These are phyloP conservation scores for Rambutsinella grinnellia DNA, from an alignment of 2,888 invertebrate genomes.

Conservation along the genomic window DNA sequence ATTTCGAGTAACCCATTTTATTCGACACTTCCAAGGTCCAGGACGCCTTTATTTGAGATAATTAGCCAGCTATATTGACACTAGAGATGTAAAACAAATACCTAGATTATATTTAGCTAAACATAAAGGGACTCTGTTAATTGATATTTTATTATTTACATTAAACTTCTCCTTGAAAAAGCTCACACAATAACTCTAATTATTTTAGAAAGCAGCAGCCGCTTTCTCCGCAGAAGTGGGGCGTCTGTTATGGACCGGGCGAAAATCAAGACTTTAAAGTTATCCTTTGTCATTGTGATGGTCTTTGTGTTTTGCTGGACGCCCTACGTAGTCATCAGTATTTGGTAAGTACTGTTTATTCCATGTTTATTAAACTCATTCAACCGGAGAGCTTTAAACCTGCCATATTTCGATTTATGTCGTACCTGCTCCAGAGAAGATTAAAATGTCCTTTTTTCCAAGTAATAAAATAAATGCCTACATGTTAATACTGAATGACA, in stretches of 20 bases:
- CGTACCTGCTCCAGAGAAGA: no score
- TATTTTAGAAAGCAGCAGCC: slow-evolving; percentile 29
- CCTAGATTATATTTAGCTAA: neutral
- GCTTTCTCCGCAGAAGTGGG: slow-evolving; percentile 61
- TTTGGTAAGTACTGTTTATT: slow-evolving; percentile 67
- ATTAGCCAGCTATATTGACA: neutral
- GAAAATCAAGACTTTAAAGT: slow-evolving; percentile 70
- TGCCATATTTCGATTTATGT: no score
- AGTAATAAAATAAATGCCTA: no score
- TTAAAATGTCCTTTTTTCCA: slow-evolving; percentile 40
- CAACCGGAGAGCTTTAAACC: no score
- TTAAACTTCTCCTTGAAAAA: neutral
- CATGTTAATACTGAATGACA: no score
- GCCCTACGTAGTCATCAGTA: slow-evolving; percentile 71
- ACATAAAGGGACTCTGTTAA: no score
- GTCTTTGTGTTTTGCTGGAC: slow-evolving; percentile 73
- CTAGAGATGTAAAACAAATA: neutral
- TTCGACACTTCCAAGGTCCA: neutral
- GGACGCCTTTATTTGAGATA: neutral
- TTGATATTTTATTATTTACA: no score
- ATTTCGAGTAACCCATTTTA: neutral
- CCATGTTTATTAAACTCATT: no score
- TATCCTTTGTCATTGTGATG: slow-evolving; percentile 72
- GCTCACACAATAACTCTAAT: neutral
- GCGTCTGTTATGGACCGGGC: slow-evolving; percentile 68